Evolutionary conservation across 2,113 vertebrate genomes (phyloP).

Genomic region (Ammodytes dubius): DNA sequence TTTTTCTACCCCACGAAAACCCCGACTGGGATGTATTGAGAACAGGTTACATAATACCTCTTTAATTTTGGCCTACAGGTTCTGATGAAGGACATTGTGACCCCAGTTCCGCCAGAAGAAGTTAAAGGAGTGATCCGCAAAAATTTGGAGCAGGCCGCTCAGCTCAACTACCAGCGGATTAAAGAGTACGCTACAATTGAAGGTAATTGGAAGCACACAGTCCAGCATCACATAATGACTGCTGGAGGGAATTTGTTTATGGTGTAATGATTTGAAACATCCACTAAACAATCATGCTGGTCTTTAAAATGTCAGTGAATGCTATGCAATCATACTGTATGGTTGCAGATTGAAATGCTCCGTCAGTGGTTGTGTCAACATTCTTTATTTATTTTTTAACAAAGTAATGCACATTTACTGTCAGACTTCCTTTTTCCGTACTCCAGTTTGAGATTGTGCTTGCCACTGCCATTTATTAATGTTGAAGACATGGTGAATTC

Average conservation of each 20-base stretch:
- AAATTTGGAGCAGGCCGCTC: constrained; percentile 98
- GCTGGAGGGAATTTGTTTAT: not conserved
- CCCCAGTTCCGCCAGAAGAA: constrained; percentile 97
- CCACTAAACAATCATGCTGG: not conserved
- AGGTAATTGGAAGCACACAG: constrained; percentile 88
- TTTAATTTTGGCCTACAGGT: constrained; percentile 84
- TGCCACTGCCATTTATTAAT: constrained; percentile 41
- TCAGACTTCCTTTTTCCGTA: constrained; percentile 10
- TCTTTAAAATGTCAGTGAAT: constrained; percentile 21
- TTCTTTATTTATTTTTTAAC: not conserved
- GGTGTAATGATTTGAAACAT: not conserved
- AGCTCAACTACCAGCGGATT: constrained; percentile 97
- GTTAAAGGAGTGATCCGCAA: constrained; percentile 99
- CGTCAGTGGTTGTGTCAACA: constrained; percentile 11
- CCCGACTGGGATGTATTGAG: constrained; percentile 7
- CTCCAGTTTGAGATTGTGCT: constrained; percentile 14
- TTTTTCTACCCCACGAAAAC: not conserved
- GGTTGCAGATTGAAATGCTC: constrained; percentile 36
- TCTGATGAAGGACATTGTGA: constrained; percentile 99
- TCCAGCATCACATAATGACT: not conserved
- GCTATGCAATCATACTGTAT: constrained; percentile 15
- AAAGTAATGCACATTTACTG: constrained; percentile 1
- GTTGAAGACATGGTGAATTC: constrained; percentile 36
- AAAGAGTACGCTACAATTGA: constrained; percentile 99
- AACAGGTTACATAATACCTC: constrained; percentile 14